Percentiles rank a stretch among this genome's conserved stretches.
These are phyloP conservation scores for Sitobion miscanthi DNA, from an alignment of 1,140 invertebrate species.

Conservation along the genomic window DNA sequence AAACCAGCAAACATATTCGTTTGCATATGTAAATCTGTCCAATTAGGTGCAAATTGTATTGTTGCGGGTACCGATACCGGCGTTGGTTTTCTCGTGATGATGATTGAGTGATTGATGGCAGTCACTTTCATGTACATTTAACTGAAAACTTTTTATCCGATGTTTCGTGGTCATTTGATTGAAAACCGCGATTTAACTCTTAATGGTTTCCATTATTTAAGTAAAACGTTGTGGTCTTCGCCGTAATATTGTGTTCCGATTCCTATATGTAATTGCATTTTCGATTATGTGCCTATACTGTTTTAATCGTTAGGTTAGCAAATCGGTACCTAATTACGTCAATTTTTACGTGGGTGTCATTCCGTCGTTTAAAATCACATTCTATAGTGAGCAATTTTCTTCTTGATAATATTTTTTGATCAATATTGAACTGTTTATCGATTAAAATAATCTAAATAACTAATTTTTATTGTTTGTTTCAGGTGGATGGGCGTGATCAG, in stretches of 20 bases:
- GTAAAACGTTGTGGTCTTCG: not conserved
- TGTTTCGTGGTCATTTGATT: not conserved
- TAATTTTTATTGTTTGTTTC: conserved; percentile 61
- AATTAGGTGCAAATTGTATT: not conserved
- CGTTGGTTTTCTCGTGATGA: not conserved
- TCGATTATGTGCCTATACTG: not conserved
- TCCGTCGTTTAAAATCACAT: not conserved
- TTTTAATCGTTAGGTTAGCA: not conserved
- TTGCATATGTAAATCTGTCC: not conserved
- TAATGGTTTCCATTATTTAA: not conserved
- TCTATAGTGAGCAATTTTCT: not conserved
- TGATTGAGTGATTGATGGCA: not conserved
- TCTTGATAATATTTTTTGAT: not conserved
- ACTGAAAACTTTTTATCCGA: not conserved
- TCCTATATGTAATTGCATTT: not conserved
- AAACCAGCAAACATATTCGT: no score
- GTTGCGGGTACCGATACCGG: not conserved
- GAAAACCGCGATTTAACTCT: not conserved
- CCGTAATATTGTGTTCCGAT: not conserved
- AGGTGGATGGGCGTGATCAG: conserved; percentile 82
- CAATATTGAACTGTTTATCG: not conserved
- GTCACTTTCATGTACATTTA: not conserved
- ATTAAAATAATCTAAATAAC: not conserved
- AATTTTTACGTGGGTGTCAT: not conserved
- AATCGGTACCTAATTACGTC: not conserved